Conservation (phyloP, 1,140 invertebrate genomes). For the Ceratina australensis region DNA sequence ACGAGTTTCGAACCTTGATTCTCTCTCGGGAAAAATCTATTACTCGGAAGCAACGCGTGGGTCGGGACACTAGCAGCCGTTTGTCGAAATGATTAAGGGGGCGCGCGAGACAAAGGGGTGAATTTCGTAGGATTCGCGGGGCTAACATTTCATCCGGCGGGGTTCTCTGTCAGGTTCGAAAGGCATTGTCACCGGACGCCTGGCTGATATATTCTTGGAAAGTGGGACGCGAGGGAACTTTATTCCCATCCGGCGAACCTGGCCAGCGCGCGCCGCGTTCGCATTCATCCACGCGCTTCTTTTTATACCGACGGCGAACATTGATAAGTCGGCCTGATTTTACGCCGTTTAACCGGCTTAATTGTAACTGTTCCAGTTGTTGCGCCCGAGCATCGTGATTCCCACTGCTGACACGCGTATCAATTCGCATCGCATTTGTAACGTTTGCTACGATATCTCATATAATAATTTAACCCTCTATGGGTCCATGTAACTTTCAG, state of each 20-base stretch:
- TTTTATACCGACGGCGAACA: background rate
- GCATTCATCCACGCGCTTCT: conserved; percentile 25
- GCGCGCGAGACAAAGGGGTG: conserved; percentile 15
- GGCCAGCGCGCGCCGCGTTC: conserved; percentile 15
- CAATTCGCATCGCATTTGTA: no score
- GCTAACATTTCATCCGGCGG: conserved; percentile 17
- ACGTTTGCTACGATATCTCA: no score
- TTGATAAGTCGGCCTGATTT: conserved; percentile 20
- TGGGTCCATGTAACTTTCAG: no score
- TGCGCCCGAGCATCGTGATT: background rate
- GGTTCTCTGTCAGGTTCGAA: conserved; percentile 28
- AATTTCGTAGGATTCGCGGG: conserved; percentile 14
- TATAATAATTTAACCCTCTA: no score
- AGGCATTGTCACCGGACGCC: conserved; percentile 43
- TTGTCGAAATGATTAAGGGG: conserved; percentile 41
- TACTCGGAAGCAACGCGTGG: background rate
- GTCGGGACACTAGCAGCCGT: background rate
- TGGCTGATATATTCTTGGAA: conserved; percentile 54
- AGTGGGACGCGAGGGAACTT: conserved; percentile 47
- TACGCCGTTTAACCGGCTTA: background rate
- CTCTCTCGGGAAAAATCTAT: background rate
- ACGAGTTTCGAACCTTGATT: no score
- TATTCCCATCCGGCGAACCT: conserved; percentile 35
- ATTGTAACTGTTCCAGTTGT: conserved; percentile 4
- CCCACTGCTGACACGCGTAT: no score